phyloP scores from a whole-genome alignment of 1,140 invertebrate species.

The Helicoverpa armigera region DNA sequence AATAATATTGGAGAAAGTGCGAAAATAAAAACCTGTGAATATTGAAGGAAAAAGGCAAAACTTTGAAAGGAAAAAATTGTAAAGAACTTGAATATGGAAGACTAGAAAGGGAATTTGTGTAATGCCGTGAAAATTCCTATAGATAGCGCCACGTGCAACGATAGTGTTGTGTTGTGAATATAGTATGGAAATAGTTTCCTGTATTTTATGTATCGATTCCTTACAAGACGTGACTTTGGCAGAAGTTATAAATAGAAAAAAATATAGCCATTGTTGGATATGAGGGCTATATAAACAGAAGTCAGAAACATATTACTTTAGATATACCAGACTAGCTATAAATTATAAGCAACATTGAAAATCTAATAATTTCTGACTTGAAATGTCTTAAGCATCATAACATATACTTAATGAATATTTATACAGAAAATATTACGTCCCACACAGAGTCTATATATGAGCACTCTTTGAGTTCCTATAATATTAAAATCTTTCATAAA shows the following conservation, averaged over 20 bases:
- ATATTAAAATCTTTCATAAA: neutral
- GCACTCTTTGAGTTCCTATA: neutral
- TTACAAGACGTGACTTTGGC: neutral
- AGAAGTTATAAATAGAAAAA: neutral
- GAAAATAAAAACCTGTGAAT: neutral
- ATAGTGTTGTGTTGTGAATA: neutral
- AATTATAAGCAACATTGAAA: too few species aligned
- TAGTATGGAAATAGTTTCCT: neutral
- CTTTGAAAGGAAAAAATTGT: neutral
- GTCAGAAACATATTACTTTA: too few species aligned
- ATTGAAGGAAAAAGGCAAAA: neutral
- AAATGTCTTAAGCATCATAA: neutral
- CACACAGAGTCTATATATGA: neutral
- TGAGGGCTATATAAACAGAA: too few species aligned
- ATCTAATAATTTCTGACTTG: too few species aligned
- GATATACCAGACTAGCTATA: too few species aligned
- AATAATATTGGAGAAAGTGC: conserved; percentile 10
- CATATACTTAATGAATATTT: neutral
- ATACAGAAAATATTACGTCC: neutral
- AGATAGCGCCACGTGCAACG: neutral
- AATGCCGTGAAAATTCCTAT: conserved; percentile 9
- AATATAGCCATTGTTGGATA: neutral
- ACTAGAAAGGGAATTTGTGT: neutral
- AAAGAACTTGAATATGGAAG: neutral
- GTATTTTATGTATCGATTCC: neutral